These are phyloP conservation scores for Glossophaga mutica DNA, from an alignment of 2,797 vertebrate genomes.

Conservation along the genomic window DNA sequence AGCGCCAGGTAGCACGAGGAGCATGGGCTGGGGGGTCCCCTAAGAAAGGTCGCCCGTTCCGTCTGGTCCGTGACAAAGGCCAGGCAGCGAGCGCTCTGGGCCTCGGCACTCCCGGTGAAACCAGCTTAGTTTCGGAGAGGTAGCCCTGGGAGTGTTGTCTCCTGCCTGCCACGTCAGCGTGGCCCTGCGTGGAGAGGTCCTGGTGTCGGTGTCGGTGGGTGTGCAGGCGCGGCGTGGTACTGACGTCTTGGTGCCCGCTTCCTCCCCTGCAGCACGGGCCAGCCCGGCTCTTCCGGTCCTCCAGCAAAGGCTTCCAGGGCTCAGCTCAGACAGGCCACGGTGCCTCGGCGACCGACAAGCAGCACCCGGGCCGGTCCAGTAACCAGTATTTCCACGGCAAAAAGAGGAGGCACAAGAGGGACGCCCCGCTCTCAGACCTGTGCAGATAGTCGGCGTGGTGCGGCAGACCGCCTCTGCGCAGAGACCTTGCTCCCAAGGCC, in stretches of 20 bases:
- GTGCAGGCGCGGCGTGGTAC: neutral
- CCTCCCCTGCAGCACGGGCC: slow-evolving; percentile 82
- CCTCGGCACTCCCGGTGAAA: neutral
- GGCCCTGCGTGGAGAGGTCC: neutral
- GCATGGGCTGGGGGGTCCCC: neutral
- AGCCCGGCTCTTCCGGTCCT: slow-evolving; percentile 87
- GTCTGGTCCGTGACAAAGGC: neutral
- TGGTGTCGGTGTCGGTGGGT: neutral
- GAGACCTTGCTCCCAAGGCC: slow-evolving; percentile 82
- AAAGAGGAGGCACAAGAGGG: slow-evolving; percentile 96
- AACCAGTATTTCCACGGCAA: slow-evolving; percentile 93
- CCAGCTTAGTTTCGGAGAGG: neutral
- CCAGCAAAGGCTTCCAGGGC: slow-evolving; percentile 90
- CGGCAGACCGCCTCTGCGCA: slow-evolving; percentile 82
- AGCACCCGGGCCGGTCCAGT: slow-evolving; percentile 88
- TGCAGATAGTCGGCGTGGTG: slow-evolving; percentile 91
- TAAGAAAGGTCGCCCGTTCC: neutral
- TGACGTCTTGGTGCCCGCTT: neutral
- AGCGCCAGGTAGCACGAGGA: neutral
- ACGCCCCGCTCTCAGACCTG: slow-evolving; percentile 90
- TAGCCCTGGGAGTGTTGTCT: neutral
- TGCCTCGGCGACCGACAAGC: slow-evolving; percentile 85
- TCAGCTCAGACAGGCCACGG: slow-evolving; percentile 88
- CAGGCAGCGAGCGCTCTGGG: neutral
- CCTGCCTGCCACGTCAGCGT: neutral